Percentiles rank a stretch among this genome's conserved stretches.
These are phyloP conservation scores for Dasypus novemcinctus DNA, from an alignment of 2,113 vertebrate genomes.

Conservation along the genomic window DNA sequence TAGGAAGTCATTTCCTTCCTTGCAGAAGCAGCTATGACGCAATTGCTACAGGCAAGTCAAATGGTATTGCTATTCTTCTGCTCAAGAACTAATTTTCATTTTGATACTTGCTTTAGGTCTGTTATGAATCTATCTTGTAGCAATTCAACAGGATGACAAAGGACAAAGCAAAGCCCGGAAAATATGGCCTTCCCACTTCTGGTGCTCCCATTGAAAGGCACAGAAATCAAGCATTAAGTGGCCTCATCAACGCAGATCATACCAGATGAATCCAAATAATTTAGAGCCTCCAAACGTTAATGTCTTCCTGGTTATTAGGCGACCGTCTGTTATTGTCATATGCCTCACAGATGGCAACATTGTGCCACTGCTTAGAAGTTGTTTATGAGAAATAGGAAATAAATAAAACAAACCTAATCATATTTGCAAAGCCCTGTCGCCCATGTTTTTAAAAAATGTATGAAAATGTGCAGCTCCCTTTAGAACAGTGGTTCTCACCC, in stretches of 20 bases:
- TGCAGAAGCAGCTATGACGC: constrained; percentile 62
- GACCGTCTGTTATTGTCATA: constrained; percentile 53
- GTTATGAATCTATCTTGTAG: constrained; percentile 83
- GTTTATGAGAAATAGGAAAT: constrained; percentile 43
- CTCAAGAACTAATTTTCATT: constrained; percentile 79
- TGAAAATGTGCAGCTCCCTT: background rate
- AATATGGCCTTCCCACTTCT: background rate
- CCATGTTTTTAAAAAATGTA: background rate
- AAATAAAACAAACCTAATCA: constrained; percentile 47
- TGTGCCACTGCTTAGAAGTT: constrained; percentile 9
- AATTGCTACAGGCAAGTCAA: constrained; percentile 80
- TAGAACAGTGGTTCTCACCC: background rate
- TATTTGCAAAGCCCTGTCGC: constrained; percentile 31
- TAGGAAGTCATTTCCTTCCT: constrained; percentile 82
- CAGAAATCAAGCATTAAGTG: constrained; percentile 56
- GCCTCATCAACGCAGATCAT: background rate
- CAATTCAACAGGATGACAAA: constrained; percentile 54
- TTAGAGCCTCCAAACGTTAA: constrained; percentile 28
- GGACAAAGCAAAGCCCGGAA: constrained; percentile 31
- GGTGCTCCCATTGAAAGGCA: background rate
- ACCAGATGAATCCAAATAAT: constrained; percentile 53
- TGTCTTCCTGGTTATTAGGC: constrained; percentile 55
- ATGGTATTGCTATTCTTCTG: constrained; percentile 73
- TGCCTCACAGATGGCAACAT: constrained; percentile 62
- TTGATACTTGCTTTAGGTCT: constrained; percentile 72